Conservation (phyloP, 2,888 invertebrate genomes). For the Tetanocera ferruginea region DNA sequence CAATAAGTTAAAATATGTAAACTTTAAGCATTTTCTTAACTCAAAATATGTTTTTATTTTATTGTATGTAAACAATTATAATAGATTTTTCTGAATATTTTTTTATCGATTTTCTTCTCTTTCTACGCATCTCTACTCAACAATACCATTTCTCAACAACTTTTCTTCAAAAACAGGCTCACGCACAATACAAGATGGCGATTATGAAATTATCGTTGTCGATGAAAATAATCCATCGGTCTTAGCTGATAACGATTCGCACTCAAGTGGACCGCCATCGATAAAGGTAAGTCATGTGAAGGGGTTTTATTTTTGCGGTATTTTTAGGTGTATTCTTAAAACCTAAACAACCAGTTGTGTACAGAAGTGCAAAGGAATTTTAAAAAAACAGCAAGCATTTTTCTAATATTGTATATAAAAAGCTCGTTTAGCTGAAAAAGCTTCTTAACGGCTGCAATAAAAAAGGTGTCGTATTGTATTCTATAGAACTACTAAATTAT, state of each 20-base stretch:
- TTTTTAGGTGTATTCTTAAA: too few relatives aligned
- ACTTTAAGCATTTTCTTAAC: neutral
- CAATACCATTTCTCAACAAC: neutral
- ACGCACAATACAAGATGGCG: conserved; percentile 79
- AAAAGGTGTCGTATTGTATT: too few relatives aligned
- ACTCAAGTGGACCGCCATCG: conserved; percentile 81
- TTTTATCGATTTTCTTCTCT: neutral
- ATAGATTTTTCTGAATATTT: neutral
- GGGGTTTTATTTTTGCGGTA: neutral
- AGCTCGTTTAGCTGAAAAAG: too few relatives aligned
- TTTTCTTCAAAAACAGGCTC: conserved; percentile 52
- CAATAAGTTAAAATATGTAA: neutral
- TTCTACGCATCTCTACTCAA: neutral
- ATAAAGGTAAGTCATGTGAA: conserved; percentile 79
- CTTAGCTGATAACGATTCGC: conserved; percentile 84
- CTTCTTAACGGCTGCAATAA: too few relatives aligned
- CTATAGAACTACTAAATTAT: too few relatives aligned
- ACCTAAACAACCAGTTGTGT: too few relatives aligned
- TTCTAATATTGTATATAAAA: too few relatives aligned
- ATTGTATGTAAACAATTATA: too few relatives aligned
- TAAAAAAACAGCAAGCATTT: too few relatives aligned
- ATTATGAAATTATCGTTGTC: conserved; percentile 90
- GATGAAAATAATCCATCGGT: conserved; percentile 89
- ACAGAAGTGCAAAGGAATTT: too few relatives aligned
- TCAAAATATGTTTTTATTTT: neutral